Evolutionary conservation across 1,140 invertebrate species (phyloP).

Genomic region (Aplysia californica): DNA sequence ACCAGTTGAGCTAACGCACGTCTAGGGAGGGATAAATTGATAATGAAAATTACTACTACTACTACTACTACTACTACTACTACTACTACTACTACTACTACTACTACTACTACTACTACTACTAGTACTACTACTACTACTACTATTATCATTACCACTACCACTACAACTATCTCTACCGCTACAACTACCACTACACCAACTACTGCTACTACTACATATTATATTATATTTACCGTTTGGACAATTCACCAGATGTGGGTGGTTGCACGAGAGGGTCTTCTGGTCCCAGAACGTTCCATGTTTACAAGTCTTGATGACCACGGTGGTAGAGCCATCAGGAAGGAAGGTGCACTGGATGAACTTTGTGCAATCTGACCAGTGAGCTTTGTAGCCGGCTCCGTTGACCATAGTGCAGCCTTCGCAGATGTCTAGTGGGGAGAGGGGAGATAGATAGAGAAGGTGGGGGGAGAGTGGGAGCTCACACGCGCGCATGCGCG

Average conservation of each 20-base stretch:
- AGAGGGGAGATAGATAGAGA: not conserved
- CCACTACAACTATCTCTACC: not conserved
- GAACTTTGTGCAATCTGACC: slow-evolving; percentile 39
- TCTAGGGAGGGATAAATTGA: not conserved
- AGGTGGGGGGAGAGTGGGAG: too few species aligned
- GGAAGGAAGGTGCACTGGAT: slow-evolving; percentile 37
- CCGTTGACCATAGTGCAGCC: slow-evolving; percentile 42
- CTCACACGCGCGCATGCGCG: too few species aligned
- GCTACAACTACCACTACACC: too few species aligned
- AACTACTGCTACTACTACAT: too few species aligned
- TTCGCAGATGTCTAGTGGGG: slow-evolving; percentile 38
- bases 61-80: not conserved
- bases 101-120: not conserved
- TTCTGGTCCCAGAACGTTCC: slow-evolving; percentile 44
- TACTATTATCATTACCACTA: not conserved
- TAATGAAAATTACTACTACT: not conserved
- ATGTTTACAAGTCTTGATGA: slow-evolving; percentile 34
- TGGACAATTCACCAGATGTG: slow-evolving; percentile 29
- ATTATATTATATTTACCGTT: too few species aligned
- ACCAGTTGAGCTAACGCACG: not conserved
- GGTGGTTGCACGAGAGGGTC: slow-evolving; percentile 31
- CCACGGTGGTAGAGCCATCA: slow-evolving; percentile 23
- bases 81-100: not conserved
- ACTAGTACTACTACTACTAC: not conserved
- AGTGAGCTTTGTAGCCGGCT: slow-evolving; percentile 42